Evolutionary conservation across 2,888 invertebrate species (phyloP).

Genomic region (Trissonchulus latispiculum): DNA sequence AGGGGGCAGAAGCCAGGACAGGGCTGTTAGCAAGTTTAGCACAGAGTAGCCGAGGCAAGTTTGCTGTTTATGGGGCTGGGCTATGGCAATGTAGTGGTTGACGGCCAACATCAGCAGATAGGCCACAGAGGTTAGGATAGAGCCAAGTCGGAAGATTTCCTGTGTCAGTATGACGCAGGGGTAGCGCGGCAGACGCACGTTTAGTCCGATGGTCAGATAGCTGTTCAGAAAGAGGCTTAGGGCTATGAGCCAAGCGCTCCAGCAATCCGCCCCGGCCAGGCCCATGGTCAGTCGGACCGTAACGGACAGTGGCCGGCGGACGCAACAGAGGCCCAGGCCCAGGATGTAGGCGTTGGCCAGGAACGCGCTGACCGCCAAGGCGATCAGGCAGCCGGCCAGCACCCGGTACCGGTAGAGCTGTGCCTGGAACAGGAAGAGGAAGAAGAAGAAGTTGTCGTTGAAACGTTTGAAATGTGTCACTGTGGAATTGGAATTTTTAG

Average conservation of each 20-base stretch:
- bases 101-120: slow-evolving; percentile 14
- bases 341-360: slow-evolving; percentile 15
- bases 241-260: slow-evolving; percentile 2
- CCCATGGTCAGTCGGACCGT: slow-evolving; percentile 6
- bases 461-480: too few relatives aligned
- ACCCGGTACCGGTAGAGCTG: slow-evolving; percentile 7
- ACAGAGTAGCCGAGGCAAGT: neutral
- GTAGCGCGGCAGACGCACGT: slow-evolving; percentile 1
- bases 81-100: slow-evolving; percentile 16
- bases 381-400: slow-evolving; percentile 7
- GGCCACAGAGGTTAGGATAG: slow-evolving; percentile 8
- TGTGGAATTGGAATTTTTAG: too few relatives aligned
- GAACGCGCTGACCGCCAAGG: slow-evolving; percentile 7
- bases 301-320: neutral
- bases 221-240: slow-evolving; percentile 11
- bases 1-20: slow-evolving; percentile 10
- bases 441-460: too few relatives aligned
- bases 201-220: slow-evolving; percentile 7
- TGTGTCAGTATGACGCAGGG: slow-evolving; percentile 9
- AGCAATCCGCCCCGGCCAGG: slow-evolving; percentile 16
- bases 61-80: slow-evolving; percentile 4
- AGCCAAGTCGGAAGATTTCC: slow-evolving; percentile 8
- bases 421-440: neutral
- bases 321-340: neutral
- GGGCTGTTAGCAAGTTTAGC: neutral